Percentiles rank a stretch among this genome's conserved stretches.
phyloP scores from a whole-genome alignment of 2,888 invertebrate genomes.

The Parnassius mnemosyne region DNA sequence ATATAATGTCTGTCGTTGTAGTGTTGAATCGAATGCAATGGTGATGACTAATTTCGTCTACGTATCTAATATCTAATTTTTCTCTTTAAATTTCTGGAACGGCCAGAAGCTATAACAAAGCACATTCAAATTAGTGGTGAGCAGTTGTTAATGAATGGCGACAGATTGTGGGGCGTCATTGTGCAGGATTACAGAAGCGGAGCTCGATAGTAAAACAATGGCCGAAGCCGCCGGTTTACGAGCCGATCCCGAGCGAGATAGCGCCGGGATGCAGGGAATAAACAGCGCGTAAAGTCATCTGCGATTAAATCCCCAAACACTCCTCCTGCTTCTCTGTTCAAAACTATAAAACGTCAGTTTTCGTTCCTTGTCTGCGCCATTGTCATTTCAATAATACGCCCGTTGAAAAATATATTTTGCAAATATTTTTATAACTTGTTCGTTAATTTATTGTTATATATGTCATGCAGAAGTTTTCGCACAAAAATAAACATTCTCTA shows the following conservation, averaged over 20 bases:
- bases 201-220: conserved; percentile 62
- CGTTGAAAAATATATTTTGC: conserved; percentile 2
- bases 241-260: conserved; percentile 57
- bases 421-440: background rate
- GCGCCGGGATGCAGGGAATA: conserved; percentile 50
- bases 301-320: conserved; percentile 39
- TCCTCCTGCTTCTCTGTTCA: conserved; percentile 25
- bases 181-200: conserved; percentile 53
- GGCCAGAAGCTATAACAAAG: conserved; percentile 22
- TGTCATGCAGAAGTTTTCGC: no score
- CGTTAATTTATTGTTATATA: no score
- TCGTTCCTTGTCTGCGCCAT: conserved; percentile 13
- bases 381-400: conserved; percentile 17
- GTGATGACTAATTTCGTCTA: no score
- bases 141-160: conserved; percentile 50
- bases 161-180: conserved; percentile 55
- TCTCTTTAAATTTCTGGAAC: background rate
- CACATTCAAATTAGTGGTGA: conserved; percentile 39
- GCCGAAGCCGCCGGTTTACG: conserved; percentile 57
- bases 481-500: no score
- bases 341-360: conserved; percentile 20
- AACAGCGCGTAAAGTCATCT: conserved; percentile 60
- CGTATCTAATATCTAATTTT: no score
- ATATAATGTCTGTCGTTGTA: no score
- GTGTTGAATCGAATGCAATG: no score